phyloP scores from a whole-genome alignment of 1,140 invertebrate genomes.

The Paraescarpia echinospica region DNA sequence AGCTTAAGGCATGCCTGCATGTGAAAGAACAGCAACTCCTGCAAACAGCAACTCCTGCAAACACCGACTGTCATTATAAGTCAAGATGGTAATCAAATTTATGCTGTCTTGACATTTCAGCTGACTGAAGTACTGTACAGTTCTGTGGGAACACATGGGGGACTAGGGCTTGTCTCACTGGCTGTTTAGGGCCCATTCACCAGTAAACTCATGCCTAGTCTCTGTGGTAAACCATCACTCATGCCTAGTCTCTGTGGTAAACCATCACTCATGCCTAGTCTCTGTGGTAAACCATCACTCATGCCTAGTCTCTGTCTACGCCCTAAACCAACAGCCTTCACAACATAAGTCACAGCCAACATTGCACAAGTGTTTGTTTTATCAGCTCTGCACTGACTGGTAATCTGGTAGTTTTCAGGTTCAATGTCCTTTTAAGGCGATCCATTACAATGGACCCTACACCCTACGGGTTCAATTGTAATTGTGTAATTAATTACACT shows the following conservation, averaged over 20 bases:
- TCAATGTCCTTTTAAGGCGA: too few relatives aligned
- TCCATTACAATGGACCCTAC: too few relatives aligned
- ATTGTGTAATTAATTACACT: too few relatives aligned
- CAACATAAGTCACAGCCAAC: background rate
- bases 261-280: background rate
- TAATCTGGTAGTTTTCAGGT: too few relatives aligned
- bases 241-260: too few relatives aligned
- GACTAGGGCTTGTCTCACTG: background rate
- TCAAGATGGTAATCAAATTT: background rate
- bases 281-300: background rate
- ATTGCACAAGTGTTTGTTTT: background rate
- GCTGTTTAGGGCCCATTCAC: background rate
- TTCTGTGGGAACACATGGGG: too few relatives aligned
- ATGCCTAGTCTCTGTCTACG: background rate
- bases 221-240: too few relatives aligned
- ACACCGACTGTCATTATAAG: background rate
- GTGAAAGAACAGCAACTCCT: background rate
- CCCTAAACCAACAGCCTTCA: background rate
- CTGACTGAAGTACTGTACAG: background rate
- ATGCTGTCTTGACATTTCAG: background rate
- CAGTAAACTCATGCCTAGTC: background rate
- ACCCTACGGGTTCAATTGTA: too few relatives aligned
- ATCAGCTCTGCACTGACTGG: too few relatives aligned
- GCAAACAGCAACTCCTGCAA: background rate
- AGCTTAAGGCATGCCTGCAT: background rate